These are phyloP conservation scores for Falco concolor DNA, from an alignment of 2,797 vertebrate genomes.

Conservation along the genomic window DNA sequence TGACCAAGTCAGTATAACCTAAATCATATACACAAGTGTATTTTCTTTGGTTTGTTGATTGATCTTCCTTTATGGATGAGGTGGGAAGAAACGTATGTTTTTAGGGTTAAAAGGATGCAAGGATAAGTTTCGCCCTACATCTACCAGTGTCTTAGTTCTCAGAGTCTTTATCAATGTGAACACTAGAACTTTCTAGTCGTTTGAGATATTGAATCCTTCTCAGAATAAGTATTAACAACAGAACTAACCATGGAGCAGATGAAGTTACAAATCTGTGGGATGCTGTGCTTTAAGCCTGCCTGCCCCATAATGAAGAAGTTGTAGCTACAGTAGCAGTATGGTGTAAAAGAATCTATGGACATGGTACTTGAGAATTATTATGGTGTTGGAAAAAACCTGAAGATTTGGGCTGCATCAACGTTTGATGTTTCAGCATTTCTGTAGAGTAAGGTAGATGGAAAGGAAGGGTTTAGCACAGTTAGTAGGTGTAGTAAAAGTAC, in stretches of 20 bases:
- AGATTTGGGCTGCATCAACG: not conserved
- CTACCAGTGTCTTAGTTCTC: not conserved
- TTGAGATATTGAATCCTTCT: not conserved
- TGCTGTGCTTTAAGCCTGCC: not conserved
- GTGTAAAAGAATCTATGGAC: not conserved
- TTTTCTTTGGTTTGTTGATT: not conserved
- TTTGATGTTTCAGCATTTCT: not conserved
- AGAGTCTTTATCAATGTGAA: not conserved
- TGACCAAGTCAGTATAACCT: slow-evolving; percentile 70
- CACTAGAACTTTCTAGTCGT: not conserved
- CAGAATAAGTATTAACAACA: not conserved
- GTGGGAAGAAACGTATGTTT: not conserved
- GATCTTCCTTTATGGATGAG: not conserved
- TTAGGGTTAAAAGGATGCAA: not conserved
- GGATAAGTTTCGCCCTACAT: not conserved
- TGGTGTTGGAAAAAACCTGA: not conserved
- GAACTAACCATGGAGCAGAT: not conserved
- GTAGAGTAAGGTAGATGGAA: not conserved
- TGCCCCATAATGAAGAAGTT: not conserved
- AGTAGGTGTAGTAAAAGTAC: not conserved
- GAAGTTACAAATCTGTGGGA: not conserved
- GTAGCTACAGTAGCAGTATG: not conserved
- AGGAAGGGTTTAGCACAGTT: not conserved
- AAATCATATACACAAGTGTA: not conserved
- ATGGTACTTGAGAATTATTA: not conserved